Percentiles rank a stretch among this genome's conserved stretches.
Evolutionary conservation across 1,140 invertebrate species (phyloP).

Genomic region (Rhynchophorus ferrugineus): DNA sequence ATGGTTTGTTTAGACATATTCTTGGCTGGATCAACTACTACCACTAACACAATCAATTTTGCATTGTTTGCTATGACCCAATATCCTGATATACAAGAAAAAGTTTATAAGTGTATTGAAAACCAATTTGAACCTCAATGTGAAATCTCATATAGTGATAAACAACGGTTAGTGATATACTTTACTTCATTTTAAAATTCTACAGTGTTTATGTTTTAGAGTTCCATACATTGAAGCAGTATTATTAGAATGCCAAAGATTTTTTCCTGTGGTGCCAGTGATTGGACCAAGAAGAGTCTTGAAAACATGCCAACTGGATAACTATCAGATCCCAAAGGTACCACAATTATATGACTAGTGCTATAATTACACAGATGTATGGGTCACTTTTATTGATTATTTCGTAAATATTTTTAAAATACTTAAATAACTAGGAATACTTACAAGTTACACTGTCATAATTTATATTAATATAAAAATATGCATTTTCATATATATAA

Average conservation of each 20-base stretch:
- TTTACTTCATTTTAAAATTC: background rate
- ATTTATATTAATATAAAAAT: too few species aligned
- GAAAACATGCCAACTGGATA: slow-evolving; percentile 49
- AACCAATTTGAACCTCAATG: slow-evolving; percentile 51
- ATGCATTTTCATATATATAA: too few species aligned
- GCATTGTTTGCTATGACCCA: slow-evolving; percentile 56
- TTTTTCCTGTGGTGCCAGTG: slow-evolving; percentile 51
- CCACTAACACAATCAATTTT: slow-evolving; percentile 55
- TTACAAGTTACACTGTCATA: too few species aligned
- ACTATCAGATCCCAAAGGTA: slow-evolving; percentile 59
- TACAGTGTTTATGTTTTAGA: slow-evolving; percentile 16
- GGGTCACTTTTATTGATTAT: background rate
- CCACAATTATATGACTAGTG: slow-evolving; percentile 22
- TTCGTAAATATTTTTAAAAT: background rate
- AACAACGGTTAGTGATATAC: slow-evolving; percentile 41
- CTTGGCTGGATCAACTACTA: slow-evolving; percentile 63
- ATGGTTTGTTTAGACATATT: slow-evolving; percentile 62
- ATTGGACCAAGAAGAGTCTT: slow-evolving; percentile 60
- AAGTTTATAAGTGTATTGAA: slow-evolving; percentile 62
- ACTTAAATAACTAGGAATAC: too few species aligned
- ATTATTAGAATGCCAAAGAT: slow-evolving; percentile 53
- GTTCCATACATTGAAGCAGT: slow-evolving; percentile 50
- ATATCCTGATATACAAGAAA: slow-evolving; percentile 56
- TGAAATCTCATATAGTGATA: slow-evolving; percentile 52
- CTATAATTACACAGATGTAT: background rate